A percentile compares a stretch with the other conserved stretches of the same genome.
phyloP scores from a whole-genome alignment of 2,888 invertebrate genomes.

The Dryobotodes eremita region DNA sequence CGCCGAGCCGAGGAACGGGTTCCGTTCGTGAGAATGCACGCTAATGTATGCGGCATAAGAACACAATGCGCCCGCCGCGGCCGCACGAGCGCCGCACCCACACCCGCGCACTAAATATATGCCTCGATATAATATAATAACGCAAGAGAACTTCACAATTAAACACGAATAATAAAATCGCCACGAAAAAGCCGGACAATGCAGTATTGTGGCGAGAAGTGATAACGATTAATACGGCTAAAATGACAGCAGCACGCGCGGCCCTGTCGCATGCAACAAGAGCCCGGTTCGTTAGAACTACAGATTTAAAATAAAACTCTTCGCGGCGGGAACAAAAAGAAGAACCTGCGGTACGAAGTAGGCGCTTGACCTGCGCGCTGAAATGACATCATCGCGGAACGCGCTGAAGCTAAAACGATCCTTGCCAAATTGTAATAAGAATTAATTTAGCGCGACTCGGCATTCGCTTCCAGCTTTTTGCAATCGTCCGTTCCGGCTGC shows the following conservation, averaged over 20 bases:
- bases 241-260: constrained; percentile 79
- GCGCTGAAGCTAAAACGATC: constrained; percentile 70
- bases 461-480: constrained; percentile 71
- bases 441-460: constrained; percentile 72
- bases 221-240: constrained; percentile 61
- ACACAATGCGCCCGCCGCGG: constrained; percentile 77
- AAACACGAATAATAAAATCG: constrained; percentile 56
- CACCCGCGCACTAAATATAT: constrained; percentile 76
- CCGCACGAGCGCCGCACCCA: constrained; percentile 69
- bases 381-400: constrained; percentile 71
- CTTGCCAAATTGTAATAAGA: constrained; percentile 74
- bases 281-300: constrained; percentile 87
- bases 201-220: constrained; percentile 52
- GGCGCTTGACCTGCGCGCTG: constrained; percentile 81
- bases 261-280: constrained; percentile 81
- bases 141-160: constrained; percentile 42
- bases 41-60: constrained; percentile 82
- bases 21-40: constrained; percentile 83
- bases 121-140: constrained; percentile 65
- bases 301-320: constrained; percentile 89
- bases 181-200: constrained; percentile 37
- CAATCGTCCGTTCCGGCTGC: constrained; percentile 62
- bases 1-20: constrained; percentile 80
- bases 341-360: constrained; percentile 79
- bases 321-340: constrained; percentile 84